phyloP scores from a whole-genome alignment of 1,140 invertebrate genomes.

The Doryteuthis pealeii region DNA sequence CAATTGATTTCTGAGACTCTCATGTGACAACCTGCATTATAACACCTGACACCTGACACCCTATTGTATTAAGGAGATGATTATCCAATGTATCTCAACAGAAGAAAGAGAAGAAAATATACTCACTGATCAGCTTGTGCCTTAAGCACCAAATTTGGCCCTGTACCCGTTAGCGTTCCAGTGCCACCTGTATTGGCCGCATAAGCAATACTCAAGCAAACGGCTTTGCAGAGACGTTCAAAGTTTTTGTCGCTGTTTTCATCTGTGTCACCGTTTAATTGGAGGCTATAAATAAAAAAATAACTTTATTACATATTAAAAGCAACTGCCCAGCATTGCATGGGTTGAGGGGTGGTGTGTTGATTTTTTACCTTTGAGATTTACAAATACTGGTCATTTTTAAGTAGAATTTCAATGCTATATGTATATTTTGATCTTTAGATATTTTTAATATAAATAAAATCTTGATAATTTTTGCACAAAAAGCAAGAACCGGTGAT shows the following conservation, averaged over 20 bases:
- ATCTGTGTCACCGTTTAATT: slow-evolving; percentile 12
- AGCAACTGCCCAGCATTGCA: too few species aligned
- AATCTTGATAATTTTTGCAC: too few species aligned
- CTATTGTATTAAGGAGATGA: too few species aligned
- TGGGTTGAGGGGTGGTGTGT: not conserved
- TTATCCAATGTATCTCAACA: too few species aligned
- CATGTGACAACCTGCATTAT: too few species aligned
- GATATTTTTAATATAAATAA: not conserved
- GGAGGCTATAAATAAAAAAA: too few species aligned
- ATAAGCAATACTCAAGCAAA: slow-evolving; percentile 74
- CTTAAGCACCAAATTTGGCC: slow-evolving; percentile 80
- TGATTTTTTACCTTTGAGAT: not conserved
- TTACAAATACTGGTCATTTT: not conserved
- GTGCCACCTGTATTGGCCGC: slow-evolving; percentile 80
- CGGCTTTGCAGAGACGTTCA: slow-evolving; percentile 42
- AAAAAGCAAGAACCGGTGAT: too few species aligned
- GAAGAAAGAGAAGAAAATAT: not conserved
- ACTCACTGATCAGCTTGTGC: slow-evolving; percentile 33
- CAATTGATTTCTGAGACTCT: too few species aligned
- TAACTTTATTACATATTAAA: not conserved
- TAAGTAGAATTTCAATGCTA: too few species aligned
- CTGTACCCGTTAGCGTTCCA: slow-evolving; percentile 83
- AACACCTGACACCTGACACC: too few species aligned
- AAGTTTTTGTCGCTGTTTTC: slow-evolving; percentile 26
- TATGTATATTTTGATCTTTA: not conserved